Evolutionary conservation across 1,140 invertebrate genomes (phyloP), one percentile per base, ranked within the genome.

Genomic region (Stegodyphus dumicola): DNA sequence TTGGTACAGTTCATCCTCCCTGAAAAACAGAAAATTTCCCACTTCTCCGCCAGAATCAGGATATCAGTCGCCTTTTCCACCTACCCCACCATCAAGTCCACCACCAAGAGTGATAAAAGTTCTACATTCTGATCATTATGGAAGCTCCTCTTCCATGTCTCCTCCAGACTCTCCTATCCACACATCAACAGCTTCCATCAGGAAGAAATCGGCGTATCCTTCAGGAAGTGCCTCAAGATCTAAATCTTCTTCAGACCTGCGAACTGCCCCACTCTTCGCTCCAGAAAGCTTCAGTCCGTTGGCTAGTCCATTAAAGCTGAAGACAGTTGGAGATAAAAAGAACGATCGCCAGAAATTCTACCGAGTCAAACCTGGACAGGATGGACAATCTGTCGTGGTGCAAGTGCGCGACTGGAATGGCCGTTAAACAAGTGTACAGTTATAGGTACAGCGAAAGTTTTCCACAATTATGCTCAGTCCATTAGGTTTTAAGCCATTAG

Each of bases 41-140:
- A 86, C 84, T 15, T 86, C 84, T 18, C 84, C 84, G 11, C 84
- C 84, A 64, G 84, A 86, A 54, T 86, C 84, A 5, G 84, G 84
- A 11, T 86, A 86, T 67, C 84, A 86, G 18, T 86, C 84, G 6
- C 84, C 84, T 5, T 78, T 86, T 71, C 84, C 84, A n/a, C 76
- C 84, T 33, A 77, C 84, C 9, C 84, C 84, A 10, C 84, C 84
- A 11, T 86, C 75, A 13, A 86, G 84, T 65, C 84, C 84, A 13
- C 84, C 84, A 15, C 84, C 84, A 64, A 70, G 84, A 11, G 66
- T 86, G 15, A 78, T 86, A 6, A 86, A 86, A 54, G 56, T 86
- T 6, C 49, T 77, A 13, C 76, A 85, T 64, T 69, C 73, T 52
- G 84, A 86, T n/a, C 76, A 86, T 15, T 86, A 86, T 48, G 84